Evolutionary conservation across 2,888 invertebrate species (phyloP).

Genomic region (Apamea sordens): DNA sequence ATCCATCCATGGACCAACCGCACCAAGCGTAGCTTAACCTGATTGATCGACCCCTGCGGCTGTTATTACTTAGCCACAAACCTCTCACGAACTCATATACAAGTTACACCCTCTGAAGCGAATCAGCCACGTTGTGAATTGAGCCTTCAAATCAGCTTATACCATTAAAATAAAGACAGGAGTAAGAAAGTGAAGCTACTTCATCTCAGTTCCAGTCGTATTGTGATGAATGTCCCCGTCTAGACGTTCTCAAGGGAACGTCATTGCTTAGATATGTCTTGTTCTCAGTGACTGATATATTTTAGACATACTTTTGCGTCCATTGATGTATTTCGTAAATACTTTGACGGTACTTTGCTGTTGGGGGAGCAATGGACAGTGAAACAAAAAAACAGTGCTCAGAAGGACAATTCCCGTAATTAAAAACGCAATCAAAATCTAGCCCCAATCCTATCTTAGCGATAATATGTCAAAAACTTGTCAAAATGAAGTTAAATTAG

Average conservation of each 20-base stretch:
- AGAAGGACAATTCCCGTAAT: too few relatives aligned
- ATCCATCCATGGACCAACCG: too few relatives aligned
- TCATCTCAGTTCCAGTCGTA: slow-evolving; percentile 18
- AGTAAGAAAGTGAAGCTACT: slow-evolving; percentile 12
- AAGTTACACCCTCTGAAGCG: not conserved
- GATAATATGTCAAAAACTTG: too few relatives aligned
- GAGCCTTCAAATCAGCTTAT: not conserved
- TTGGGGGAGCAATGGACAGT: not conserved
- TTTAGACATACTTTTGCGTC: slow-evolving; percentile 13
- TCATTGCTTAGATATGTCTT: slow-evolving; percentile 10
- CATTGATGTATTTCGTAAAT: not conserved
- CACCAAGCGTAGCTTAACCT: too few relatives aligned
- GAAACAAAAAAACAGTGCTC: too few relatives aligned
- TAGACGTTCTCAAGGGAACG: slow-evolving; percentile 52
- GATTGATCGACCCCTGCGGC: too few relatives aligned
- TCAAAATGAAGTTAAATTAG: not conserved
- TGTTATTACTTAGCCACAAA: too few relatives aligned
- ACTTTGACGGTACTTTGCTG: not conserved
- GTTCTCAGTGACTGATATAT: slow-evolving; percentile 4
- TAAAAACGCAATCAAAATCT: too few relatives aligned
- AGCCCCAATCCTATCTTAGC: too few relatives aligned
- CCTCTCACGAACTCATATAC: too few relatives aligned
- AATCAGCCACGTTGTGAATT: slow-evolving; percentile 4
- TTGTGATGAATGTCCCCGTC: slow-evolving; percentile 47
- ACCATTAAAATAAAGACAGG: not conserved